phyloP scores from a whole-genome alignment of 2,888 invertebrate species.

The Frankliniella intonsa region DNA sequence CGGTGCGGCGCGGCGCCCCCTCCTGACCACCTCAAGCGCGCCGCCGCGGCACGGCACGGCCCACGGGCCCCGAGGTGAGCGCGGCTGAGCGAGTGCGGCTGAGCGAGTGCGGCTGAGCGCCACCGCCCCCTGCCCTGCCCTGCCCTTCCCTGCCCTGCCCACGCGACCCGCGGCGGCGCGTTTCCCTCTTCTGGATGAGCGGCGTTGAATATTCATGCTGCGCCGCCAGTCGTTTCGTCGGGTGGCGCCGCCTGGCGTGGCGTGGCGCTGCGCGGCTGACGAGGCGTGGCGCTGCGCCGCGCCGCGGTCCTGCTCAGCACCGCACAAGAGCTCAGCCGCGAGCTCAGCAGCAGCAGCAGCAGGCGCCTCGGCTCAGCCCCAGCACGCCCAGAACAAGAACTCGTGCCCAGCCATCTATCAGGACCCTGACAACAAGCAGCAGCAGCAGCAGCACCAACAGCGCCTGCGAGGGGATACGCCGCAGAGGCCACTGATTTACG shows the following conservation, averaged over 20 bases:
- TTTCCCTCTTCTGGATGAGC: not conserved
- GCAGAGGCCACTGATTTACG: not conserved
- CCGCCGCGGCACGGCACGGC: not conserved
- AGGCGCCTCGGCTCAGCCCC: not conserved
- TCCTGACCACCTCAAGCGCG: not conserved
- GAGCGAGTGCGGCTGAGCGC: no score
- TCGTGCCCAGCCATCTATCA: not conserved
- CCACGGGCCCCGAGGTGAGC: not conserved
- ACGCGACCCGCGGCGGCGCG: no score
- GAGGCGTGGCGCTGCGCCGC: no score
- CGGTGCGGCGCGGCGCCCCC: not conserved
- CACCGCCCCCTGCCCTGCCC: no score
- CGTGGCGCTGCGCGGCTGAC: no score
- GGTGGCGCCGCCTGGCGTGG: no score
- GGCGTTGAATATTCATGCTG: conserved; percentile 1
- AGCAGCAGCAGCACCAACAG: not conserved
- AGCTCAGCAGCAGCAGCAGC: no score
- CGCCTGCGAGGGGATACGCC: not conserved
- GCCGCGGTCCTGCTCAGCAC: no score
- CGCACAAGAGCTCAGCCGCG: no score
- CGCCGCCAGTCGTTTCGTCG: not conserved
- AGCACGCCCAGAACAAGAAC: not conserved
- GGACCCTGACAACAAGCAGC: not conserved
- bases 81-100: no score
- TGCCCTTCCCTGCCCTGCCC: no score